Evolutionary conservation across 2,797 vertebrate genomes (phyloP), one percentile per base, ranked within the genome.

Genomic region (Pampus argenteus): DNA sequence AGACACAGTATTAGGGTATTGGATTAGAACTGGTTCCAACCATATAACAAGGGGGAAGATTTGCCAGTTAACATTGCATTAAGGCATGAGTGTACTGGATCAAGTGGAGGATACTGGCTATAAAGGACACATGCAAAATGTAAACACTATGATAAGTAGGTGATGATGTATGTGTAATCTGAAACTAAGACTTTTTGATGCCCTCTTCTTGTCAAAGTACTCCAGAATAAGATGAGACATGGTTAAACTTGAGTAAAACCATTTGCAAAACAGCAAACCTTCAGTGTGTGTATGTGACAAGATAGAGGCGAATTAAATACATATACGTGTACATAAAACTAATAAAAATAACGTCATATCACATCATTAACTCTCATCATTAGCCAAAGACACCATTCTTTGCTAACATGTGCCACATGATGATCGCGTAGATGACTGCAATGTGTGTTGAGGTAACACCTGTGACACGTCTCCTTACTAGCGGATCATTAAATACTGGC

Each of bases 401-500:
- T 60, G 47, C 36, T 17, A 29, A 47, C 45, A 65, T 40, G 18
- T 36, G 11, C 54, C 60, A 15, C 36, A n/a, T 26, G 17, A 31
- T 4, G 36, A 65, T 17, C 10, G 67, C 34, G 36, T 8, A 57
- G 48, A 45, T 60, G 26, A 60, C 36, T 18, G 8, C 23, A 8
- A 3, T 22, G 42, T 56, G 51, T 80, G 66, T 64, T 61, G 42
- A 58, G 58, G 58, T 48, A 60, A 51, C 51, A 91, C 86, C 88
- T 71, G 55, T 74, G 83, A 82, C 76, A 76, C 52, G 25, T 81
- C 73, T 83, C 55, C 62, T 74, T 83, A 68, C 87, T 59, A 51
- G 70, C 75, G 79, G 75, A 78, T 89, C 87, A 79, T 88, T 88
- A 87, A 90, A 89, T 83, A 74, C 36, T 77, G 71, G 83, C 78